Evolutionary conservation across 2,888 invertebrate species (phyloP).

Genomic region (Aplocera efformata): DNA sequence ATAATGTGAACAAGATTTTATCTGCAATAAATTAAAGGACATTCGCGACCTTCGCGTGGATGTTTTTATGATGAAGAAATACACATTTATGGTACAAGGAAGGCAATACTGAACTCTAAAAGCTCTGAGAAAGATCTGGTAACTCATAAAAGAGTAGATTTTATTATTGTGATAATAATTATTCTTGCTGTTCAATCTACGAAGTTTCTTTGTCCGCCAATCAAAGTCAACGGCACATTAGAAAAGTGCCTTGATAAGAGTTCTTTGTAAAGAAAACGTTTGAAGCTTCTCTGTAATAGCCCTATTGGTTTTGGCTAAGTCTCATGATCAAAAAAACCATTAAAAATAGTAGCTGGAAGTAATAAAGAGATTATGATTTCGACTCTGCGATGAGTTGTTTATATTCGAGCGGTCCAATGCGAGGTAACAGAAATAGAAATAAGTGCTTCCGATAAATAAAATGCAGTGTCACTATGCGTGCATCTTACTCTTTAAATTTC

Average conservation of each 20-base stretch:
- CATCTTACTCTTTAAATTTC: too few species aligned
- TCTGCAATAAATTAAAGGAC: slow-evolving; percentile 20
- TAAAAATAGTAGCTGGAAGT: slow-evolving; percentile 15
- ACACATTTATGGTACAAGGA: slow-evolving; percentile 12
- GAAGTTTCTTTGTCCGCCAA: too few species aligned
- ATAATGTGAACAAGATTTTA: slow-evolving; percentile 9
- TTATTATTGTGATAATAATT: slow-evolving; percentile 1
- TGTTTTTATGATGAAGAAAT: slow-evolving; percentile 17
- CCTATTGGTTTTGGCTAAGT: not conserved
- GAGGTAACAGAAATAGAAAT: slow-evolving; percentile 58
- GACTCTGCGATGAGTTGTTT: slow-evolving; percentile 46
- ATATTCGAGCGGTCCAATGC: slow-evolving; percentile 36
- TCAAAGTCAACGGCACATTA: too few species aligned
- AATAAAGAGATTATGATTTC: slow-evolving; percentile 18
- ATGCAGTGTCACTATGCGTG: slow-evolving; percentile 41
- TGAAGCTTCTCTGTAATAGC: not conserved
- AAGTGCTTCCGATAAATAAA: slow-evolving; percentile 62
- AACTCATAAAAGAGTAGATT: not conserved
- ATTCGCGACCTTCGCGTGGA: slow-evolving; percentile 8
- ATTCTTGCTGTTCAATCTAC: too few species aligned
- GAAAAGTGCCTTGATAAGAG: too few species aligned
- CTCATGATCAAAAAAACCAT: slow-evolving; percentile 8
- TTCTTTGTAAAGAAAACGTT: not conserved
- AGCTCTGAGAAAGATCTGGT: too few species aligned
- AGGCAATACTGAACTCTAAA: too few species aligned